phyloP scores from a whole-genome alignment of 1,140 invertebrate genomes.

The Helicorthomorpha holstii region DNA sequence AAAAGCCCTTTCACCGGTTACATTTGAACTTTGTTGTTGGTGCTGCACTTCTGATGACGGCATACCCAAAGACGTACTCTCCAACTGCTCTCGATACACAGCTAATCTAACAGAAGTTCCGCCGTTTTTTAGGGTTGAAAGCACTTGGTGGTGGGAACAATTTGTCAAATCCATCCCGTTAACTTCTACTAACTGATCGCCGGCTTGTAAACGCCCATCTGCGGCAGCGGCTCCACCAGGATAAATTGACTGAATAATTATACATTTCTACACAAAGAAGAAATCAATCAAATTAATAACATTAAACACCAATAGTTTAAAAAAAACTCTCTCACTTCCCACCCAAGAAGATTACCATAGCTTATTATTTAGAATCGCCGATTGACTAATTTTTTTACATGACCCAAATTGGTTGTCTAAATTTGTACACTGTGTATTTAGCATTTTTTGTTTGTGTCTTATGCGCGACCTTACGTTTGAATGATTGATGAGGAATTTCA shows the following conservation, averaged over 20 bases:
- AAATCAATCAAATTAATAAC: background rate
- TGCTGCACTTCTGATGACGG: too few relatives aligned
- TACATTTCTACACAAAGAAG: constrained; percentile 23
- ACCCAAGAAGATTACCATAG: too few relatives aligned
- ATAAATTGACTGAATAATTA: constrained; percentile 34
- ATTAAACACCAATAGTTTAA: too few relatives aligned
- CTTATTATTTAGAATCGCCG: too few relatives aligned
- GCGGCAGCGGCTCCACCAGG: constrained; percentile 29
- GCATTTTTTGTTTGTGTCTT: too few relatives aligned
- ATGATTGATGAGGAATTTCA: too few relatives aligned
- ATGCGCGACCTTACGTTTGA: too few relatives aligned
- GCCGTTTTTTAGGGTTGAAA: constrained; percentile 15
- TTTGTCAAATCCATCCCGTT: constrained; percentile 27
- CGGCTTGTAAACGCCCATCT: constrained; percentile 34
- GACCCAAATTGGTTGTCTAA: too few relatives aligned
- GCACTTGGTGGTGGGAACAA: constrained; percentile 20
- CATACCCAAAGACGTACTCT: background rate
- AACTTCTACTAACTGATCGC: constrained; percentile 40
- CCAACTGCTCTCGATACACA: constrained; percentile 18
- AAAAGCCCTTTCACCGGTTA: background rate
- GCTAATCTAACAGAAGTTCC: constrained; percentile 17
- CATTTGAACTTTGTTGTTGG: too few relatives aligned
- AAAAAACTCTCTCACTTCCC: too few relatives aligned
- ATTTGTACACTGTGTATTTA: too few relatives aligned
- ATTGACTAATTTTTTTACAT: too few relatives aligned